Evolutionary conservation across 2,797 vertebrate genomes (phyloP).

Genomic region (Nothura maculosa): DNA sequence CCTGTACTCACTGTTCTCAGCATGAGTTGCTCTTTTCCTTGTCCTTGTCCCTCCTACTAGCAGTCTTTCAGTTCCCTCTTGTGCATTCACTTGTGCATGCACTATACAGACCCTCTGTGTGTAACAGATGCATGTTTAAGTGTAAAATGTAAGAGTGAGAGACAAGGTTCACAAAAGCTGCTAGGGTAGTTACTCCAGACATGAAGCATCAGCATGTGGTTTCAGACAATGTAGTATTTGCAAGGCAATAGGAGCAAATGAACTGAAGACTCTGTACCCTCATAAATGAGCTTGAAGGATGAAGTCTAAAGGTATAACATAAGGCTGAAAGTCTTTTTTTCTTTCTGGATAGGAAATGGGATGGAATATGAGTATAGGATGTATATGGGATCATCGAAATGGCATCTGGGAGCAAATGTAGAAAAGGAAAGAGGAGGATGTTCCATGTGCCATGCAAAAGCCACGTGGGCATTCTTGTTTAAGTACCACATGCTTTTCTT

Average conservation of each 20-base stretch:
- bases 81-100: not conserved
- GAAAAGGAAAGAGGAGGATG: not conserved
- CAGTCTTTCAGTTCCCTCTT: not conserved
- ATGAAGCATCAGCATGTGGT: not conserved
- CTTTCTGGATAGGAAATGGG: not conserved
- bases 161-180: not conserved
- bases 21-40: not conserved
- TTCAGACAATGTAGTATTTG: not conserved
- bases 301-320: not conserved
- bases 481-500: not conserved
- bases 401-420: not conserved
- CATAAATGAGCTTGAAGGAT: slow-evolving; percentile 20
- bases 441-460: not conserved
- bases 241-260: slow-evolving; percentile 27
- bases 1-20: not conserved
- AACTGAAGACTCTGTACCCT: slow-evolving; percentile 21
- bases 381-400: not conserved
- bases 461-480: not conserved
- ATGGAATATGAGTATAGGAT: no score
- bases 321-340: not conserved
- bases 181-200: not conserved
- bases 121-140: not conserved
- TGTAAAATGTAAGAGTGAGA: not conserved
- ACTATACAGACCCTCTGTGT: not conserved
- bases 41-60: not conserved